Evolutionary conservation across 2,113 vertebrate genomes (phyloP).

Genomic region (Brachyhypopomus occidentalis): DNA sequence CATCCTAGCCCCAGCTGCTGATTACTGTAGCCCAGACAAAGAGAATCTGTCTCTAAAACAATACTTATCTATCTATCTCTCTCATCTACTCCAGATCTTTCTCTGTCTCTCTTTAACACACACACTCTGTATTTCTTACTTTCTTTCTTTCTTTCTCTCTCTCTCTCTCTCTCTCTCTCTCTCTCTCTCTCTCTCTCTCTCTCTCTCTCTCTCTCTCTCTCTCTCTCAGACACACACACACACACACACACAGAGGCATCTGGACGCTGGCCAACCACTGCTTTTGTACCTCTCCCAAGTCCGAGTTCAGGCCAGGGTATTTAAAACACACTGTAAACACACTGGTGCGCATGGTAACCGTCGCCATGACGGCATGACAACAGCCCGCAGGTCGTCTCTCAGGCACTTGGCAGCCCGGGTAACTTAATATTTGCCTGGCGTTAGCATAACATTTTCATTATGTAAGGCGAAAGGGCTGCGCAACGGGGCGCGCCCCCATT

Average conservation of each 20-base stretch:
- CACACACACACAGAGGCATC: constrained; percentile 23
- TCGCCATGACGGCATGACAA: constrained; percentile 54
- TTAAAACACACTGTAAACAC: constrained; percentile 60
- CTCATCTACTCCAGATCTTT: background rate
- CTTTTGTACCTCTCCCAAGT: constrained; percentile 39
- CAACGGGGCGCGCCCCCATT: constrained; percentile 37
- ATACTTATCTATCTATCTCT: background rate
- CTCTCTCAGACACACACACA: constrained; percentile 20
- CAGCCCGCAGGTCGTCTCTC: constrained; percentile 38
- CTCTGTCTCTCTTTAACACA: background rate
- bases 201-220: background rate
- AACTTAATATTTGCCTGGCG: constrained; percentile 55
- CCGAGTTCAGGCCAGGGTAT: constrained; percentile 49
- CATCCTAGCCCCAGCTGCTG: too few relatives aligned
- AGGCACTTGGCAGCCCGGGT: constrained; percentile 44
- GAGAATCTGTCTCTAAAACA: too few relatives aligned
- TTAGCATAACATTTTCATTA: constrained; percentile 57
- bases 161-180: background rate
- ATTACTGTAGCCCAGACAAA: too few relatives aligned
- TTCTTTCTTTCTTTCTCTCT: background rate
- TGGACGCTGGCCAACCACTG: constrained; percentile 26
- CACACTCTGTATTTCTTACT: background rate
- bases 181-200: background rate
- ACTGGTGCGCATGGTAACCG: constrained; percentile 55
- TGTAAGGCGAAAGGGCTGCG: constrained; percentile 49